phyloP scores from a whole-genome alignment of 2,888 invertebrate genomes.

The Alsophila aescularia region DNA sequence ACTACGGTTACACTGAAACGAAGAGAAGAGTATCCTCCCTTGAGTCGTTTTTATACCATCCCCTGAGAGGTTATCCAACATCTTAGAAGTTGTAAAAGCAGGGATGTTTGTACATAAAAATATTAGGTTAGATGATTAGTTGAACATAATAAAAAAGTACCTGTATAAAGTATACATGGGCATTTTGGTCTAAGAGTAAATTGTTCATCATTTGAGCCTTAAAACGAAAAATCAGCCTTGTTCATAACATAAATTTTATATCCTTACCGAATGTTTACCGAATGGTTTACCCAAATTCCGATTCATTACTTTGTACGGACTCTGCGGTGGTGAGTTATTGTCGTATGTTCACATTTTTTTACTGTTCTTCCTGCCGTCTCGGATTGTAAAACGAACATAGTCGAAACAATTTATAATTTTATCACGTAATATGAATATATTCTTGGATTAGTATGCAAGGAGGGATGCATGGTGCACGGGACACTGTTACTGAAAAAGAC shows the following conservation, averaged over 20 bases:
- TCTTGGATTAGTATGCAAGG: slow-evolving; percentile 56
- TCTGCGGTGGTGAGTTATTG: too few relatives aligned
- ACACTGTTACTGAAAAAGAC: slow-evolving; percentile 41
- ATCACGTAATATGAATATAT: slow-evolving; percentile 60
- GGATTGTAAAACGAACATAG: slow-evolving; percentile 26
- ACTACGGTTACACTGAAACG: slow-evolving; percentile 21
- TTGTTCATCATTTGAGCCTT: too few relatives aligned
- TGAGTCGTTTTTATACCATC: slow-evolving; percentile 25
- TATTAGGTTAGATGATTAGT: slow-evolving; percentile 9
- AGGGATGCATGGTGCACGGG: slow-evolving; percentile 44
- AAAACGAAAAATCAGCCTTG: too few relatives aligned
- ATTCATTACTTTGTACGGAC: too few relatives aligned
- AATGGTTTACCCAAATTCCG: too few relatives aligned
- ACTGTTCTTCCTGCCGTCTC: background rate
- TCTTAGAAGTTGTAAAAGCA: slow-evolving; percentile 23
- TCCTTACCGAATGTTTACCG: too few relatives aligned
- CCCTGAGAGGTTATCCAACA: slow-evolving; percentile 23
- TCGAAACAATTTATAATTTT: slow-evolving; percentile 47
- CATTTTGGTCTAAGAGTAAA: too few relatives aligned
- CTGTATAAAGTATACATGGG: too few relatives aligned
- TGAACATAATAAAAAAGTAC: background rate
- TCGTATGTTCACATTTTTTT: too few relatives aligned
- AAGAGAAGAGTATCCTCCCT: slow-evolving; percentile 24
- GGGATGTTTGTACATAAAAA: slow-evolving; percentile 13
- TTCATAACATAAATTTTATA: too few relatives aligned